Evolutionary conservation across 2,888 invertebrate species (phyloP).

Genomic region (Acronicta leporina): DNA sequence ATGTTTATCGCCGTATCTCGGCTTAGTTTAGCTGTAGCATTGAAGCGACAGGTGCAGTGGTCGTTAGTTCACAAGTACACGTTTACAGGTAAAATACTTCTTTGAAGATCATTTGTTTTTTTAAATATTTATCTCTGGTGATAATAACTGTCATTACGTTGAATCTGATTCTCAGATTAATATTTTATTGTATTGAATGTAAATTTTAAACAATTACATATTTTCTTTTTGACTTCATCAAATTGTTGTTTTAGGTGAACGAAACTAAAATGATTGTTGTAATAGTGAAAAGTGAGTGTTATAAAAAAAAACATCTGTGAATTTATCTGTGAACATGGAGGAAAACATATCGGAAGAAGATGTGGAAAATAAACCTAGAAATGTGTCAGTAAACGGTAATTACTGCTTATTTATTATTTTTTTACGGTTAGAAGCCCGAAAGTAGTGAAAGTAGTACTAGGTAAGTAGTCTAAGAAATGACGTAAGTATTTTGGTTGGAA

Average conservation of each 20-base stretch:
- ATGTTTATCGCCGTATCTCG: conserved; percentile 54
- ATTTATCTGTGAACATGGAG: conserved; percentile 37
- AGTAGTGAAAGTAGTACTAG: too few species aligned
- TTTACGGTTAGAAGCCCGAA: too few species aligned
- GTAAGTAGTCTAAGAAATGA: too few species aligned
- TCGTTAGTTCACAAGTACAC: conserved; percentile 46
- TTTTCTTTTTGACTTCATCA: neutral
- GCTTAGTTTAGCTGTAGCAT: conserved; percentile 57
- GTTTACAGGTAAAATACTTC: conserved; percentile 39
- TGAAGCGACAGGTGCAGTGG: conserved; percentile 58
- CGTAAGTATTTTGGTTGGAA: too few species aligned
- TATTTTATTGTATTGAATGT: too few species aligned
- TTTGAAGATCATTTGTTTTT: conserved; percentile 24
- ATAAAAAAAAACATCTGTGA: conserved; percentile 6
- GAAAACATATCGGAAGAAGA: conserved; percentile 37
- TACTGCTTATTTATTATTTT: neutral
- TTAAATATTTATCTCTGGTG: conserved; percentile 28
- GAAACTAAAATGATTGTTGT: conserved; percentile 18
- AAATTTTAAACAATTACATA: conserved; percentile 1
- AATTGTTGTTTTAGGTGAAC: conserved; percentile 22
- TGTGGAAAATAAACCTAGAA: conserved; percentile 29
- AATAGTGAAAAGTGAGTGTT: conserved; percentile 34
- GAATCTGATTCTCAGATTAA: neutral
- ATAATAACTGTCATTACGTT: conserved; percentile 11
- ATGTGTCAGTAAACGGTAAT: conserved; percentile 30